Evolutionary conservation across 1,140 invertebrate genomes (phyloP).

Genomic region (Drosophila lacertosa): DNA sequence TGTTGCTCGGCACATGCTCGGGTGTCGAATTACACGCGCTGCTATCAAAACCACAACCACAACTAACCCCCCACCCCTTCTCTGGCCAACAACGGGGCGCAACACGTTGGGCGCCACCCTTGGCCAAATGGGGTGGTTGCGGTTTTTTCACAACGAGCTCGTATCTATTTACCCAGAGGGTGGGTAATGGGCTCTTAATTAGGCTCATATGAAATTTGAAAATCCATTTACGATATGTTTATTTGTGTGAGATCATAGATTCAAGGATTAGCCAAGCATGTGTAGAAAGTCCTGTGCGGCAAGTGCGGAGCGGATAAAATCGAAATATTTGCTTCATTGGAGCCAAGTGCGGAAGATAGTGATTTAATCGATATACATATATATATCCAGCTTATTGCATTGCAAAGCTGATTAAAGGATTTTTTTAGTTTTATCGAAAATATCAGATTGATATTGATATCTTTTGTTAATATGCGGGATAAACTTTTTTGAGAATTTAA

Average conservation of each 20-base stretch:
- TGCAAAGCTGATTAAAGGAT: too few species aligned
- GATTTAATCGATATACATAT: too few species aligned
- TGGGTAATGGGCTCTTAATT: conserved; percentile 80
- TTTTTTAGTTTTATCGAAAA: too few species aligned
- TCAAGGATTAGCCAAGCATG: conserved; percentile 15
- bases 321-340: conserved; percentile 15
- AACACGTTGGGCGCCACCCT: conserved; percentile 42
- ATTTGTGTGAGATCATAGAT: conserved; percentile 13
- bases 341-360: neutral
- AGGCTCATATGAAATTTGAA: conserved; percentile 67
- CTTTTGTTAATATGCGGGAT: too few species aligned
- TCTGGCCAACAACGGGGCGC: neutral
- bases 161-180: conserved; percentile 64
- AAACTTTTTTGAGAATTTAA: too few species aligned
- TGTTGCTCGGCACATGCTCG: conserved; percentile 12
- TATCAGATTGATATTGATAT: too few species aligned
- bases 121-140: conserved; percentile 37
- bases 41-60: conserved; percentile 47
- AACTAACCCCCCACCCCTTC: conserved; percentile 1
- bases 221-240: conserved; percentile 48
- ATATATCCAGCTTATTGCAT: too few species aligned
- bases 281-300: conserved; percentile 8
- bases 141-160: conserved; percentile 35
- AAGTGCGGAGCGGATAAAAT: conserved; percentile 30
- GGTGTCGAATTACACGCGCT: conserved; percentile 71